These are phyloP conservation scores for Chloropsis cyanopogon DNA, from an alignment of 2,113 vertebrate species.

Conservation along the genomic window DNA sequence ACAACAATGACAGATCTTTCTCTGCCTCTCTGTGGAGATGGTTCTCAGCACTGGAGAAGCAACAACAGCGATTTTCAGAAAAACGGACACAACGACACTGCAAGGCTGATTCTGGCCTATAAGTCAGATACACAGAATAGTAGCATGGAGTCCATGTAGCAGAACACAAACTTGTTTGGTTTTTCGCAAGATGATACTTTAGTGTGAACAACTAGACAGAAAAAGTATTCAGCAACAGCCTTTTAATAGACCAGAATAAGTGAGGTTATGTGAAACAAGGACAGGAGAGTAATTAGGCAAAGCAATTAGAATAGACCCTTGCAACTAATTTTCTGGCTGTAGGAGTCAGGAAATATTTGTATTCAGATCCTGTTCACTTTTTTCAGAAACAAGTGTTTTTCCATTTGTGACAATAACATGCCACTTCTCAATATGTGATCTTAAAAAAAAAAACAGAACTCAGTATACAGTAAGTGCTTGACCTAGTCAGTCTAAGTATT, in stretches of 20 bases:
- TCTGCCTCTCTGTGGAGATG: neutral
- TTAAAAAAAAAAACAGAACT: too few relatives aligned
- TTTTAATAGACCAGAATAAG: neutral
- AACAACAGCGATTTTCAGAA: neutral
- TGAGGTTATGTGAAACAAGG: neutral
- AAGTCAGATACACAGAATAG: neutral
- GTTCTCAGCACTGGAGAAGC: neutral
- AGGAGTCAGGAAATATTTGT: neutral
- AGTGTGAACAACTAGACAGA: neutral
- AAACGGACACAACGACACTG: accelerated
- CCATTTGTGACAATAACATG: neutral
- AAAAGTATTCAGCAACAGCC: neutral
- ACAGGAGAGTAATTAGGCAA: neutral
- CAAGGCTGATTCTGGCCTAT: neutral
- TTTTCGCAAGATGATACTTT: neutral
- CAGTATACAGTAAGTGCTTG: neutral
- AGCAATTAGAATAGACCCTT: neutral
- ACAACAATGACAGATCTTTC: neutral
- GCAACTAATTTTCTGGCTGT: neutral
- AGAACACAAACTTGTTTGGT: neutral
- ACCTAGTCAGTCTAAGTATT: neutral
- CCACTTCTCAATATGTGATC: neutral
- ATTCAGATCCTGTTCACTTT: neutral
- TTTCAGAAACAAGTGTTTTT: neutral
- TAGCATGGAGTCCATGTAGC: neutral